These are phyloP conservation scores for Adelges cooleyi DNA, from an alignment of 1,140 invertebrate species.

Conservation along the genomic window DNA sequence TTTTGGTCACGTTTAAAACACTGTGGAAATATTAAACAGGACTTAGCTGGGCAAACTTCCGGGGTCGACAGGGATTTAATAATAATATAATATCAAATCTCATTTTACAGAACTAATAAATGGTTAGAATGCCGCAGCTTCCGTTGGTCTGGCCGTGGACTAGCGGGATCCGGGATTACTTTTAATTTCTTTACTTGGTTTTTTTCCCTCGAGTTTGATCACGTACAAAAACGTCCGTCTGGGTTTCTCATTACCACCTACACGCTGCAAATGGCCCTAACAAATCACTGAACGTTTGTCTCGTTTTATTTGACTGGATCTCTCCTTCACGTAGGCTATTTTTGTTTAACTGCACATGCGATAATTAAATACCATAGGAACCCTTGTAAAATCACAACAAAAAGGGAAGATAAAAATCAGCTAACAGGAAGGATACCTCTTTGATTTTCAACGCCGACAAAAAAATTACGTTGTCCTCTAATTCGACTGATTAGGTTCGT, in stretches of 20 bases:
- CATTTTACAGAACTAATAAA: slow-evolving; percentile 24
- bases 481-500: no score
- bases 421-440: no score
- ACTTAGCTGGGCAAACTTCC: neutral
- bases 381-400: no score
- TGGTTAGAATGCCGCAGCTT: neutral
- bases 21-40: slow-evolving; percentile 22
- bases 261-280: neutral
- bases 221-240: neutral
- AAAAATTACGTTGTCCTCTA: no score
- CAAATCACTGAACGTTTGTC: slow-evolving; percentile 17
- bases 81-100: slow-evolving; percentile 24
- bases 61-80: slow-evolving; percentile 21
- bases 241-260: no score
- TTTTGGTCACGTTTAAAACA: neutral
- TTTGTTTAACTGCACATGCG: no score
- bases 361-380: no score
- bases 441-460: no score
- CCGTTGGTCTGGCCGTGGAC: neutral
- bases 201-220: slow-evolving; percentile 25
- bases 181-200: slow-evolving; percentile 16
- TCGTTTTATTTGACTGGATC: neutral
- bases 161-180: neutral
- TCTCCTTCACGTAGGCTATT: neutral
- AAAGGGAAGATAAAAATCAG: no score